Evolutionary conservation across 1,140 invertebrate species (phyloP).

Genomic region (Araneus ventricosus): DNA sequence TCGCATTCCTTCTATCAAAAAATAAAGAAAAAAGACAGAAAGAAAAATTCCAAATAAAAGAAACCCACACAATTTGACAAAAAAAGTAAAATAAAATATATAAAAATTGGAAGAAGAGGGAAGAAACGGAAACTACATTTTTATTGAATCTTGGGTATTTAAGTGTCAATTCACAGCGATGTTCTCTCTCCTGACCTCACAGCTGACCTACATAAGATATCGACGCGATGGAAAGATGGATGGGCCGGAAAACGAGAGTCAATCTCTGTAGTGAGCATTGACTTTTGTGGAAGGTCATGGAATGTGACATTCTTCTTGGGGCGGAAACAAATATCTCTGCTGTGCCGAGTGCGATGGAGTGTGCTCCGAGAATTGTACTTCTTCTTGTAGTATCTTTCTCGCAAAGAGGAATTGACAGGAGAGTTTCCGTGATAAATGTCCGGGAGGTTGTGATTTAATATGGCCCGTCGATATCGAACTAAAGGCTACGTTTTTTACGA

Average conservation of each 20-base stretch:
- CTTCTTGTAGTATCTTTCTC: background rate
- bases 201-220: background rate
- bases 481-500: too few relatives aligned
- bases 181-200: background rate
- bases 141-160: background rate
- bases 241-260: background rate
- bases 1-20: too few relatives aligned
- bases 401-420: background rate
- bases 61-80: background rate
- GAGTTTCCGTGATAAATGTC: too few relatives aligned
- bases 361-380: background rate
- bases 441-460: too few relatives aligned
- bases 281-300: background rate
- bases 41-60: too few relatives aligned
- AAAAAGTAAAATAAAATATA: too few relatives aligned
- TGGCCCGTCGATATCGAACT: too few relatives aligned
- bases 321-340: constrained; percentile 4
- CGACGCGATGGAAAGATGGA: background rate
- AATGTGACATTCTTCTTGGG: background rate
- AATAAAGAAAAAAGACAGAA: too few relatives aligned
- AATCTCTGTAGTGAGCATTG: background rate
- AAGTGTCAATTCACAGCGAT: constrained; percentile 2
- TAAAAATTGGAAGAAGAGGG: too few relatives aligned
- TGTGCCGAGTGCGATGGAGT: background rate
- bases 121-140: background rate